These are phyloP conservation scores for Ctenopoma kingsleyae DNA, from an alignment of 2,797 vertebrate species.

Conservation along the genomic window DNA sequence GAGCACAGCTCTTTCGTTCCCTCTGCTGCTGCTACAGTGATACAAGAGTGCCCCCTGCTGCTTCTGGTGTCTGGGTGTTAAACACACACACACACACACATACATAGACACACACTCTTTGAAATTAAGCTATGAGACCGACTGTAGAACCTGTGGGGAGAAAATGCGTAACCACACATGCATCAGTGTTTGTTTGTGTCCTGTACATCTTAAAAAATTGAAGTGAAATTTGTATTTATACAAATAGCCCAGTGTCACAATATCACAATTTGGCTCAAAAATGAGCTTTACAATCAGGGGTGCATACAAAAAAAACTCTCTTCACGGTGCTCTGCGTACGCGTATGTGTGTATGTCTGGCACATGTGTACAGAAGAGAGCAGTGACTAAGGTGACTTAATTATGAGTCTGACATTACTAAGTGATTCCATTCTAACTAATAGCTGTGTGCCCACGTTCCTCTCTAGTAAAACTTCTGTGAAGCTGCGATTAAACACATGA, in stretches of 20 bases:
- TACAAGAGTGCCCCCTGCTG: slow-evolving; percentile 97
- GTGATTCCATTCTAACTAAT: slow-evolving; percentile 70
- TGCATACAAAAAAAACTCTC: background rate
- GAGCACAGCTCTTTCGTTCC: slow-evolving; percentile 47
- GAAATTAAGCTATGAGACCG: slow-evolving; percentile 45
- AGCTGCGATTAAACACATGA: slow-evolving; percentile 63
- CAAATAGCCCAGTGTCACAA: background rate
- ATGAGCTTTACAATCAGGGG: background rate
- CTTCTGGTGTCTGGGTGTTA: slow-evolving; percentile 56
- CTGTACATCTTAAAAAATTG: background rate
- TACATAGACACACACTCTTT: slow-evolving; percentile 28
- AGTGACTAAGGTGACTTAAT: slow-evolving; percentile 74
- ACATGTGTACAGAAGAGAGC: slow-evolving; percentile 35
- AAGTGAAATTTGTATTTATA: background rate
- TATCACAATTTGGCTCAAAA: background rate
- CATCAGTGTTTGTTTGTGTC: slow-evolving; percentile 33
- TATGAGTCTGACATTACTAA: slow-evolving; percentile 66
- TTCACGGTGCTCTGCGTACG: background rate
- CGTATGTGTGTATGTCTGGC: slow-evolving; percentile 18
- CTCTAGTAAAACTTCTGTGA: slow-evolving; percentile 62
- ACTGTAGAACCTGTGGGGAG: slow-evolving; percentile 26
- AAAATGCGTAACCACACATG: slow-evolving; percentile 37
- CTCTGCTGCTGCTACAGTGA: slow-evolving; percentile 71
- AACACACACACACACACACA: slow-evolving; percentile 36
- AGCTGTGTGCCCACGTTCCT: slow-evolving; percentile 50